Percentiles rank a stretch among this genome's conserved stretches.
These are phyloP conservation scores for Poecilia gillii DNA, from an alignment of 2,797 vertebrate genomes.

Conservation along the genomic window DNA sequence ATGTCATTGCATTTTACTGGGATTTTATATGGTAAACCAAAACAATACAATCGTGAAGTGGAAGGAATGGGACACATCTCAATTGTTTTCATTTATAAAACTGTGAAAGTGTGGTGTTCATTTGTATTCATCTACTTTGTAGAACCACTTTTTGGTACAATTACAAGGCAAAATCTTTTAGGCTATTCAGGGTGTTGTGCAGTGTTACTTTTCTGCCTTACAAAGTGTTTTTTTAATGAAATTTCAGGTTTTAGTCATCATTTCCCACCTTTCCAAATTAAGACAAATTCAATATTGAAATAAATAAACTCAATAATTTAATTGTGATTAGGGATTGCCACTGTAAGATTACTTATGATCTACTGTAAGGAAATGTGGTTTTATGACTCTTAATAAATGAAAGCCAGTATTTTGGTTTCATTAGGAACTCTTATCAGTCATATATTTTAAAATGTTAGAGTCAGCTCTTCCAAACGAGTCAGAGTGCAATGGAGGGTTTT, in stretches of 20 bases:
- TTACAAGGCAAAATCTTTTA: neutral
- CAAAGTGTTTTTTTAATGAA: neutral
- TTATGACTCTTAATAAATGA: neutral
- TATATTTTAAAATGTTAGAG: neutral
- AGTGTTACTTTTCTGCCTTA: neutral
- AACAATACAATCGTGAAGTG: neutral
- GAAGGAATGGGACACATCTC: neutral
- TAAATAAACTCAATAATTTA: too few species aligned
- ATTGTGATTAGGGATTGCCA: neutral
- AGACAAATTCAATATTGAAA: too few species aligned
- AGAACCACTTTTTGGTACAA: neutral
- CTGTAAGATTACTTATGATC: neutral
- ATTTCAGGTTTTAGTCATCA: neutral
- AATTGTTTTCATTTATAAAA: neutral
- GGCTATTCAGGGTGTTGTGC: neutral
- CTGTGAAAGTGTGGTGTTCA: neutral
- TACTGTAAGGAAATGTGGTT: neutral
- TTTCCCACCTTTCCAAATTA: too few species aligned
- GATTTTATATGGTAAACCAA: neutral
- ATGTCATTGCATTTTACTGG: neutral
- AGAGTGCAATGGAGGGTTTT: neutral
- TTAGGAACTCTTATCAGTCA: neutral
- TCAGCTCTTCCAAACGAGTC: neutral
- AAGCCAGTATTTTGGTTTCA: neutral
- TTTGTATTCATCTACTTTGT: neutral